Conservation (phyloP, 2,888 invertebrate genomes). For the Latheticus oryzae region DNA sequence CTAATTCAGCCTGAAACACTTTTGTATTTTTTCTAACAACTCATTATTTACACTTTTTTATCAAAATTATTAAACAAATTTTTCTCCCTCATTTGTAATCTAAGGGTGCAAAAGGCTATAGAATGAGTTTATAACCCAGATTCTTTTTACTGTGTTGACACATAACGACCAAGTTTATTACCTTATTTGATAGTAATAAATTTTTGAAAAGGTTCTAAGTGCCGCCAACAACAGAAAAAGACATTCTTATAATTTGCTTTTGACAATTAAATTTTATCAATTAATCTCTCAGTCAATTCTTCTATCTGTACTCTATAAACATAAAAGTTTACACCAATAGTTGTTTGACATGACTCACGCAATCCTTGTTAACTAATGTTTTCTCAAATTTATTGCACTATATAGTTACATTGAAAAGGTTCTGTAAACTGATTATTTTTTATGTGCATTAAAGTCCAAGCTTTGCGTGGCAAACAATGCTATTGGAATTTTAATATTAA, state of each 20-base stretch:
- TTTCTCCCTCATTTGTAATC: too few species aligned
- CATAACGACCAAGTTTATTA: too few species aligned
- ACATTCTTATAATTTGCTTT: slow-evolving; percentile 13
- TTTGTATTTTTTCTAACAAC: too few species aligned
- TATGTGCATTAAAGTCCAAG: slow-evolving; percentile 24
- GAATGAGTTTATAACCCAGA: too few species aligned
- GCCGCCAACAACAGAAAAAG: neutral
- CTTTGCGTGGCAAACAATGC: slow-evolving; percentile 14
- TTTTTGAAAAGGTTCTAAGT: too few species aligned
- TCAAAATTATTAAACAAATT: too few species aligned
- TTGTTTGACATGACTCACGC: slow-evolving; percentile 25
- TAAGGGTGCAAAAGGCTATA: too few species aligned
- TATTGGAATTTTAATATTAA: too few species aligned
- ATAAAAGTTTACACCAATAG: slow-evolving; percentile 29
- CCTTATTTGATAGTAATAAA: too few species aligned
- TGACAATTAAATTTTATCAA: slow-evolving; percentile 19
- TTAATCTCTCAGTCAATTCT: slow-evolving; percentile 1
- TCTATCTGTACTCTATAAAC: slow-evolving; percentile 21
- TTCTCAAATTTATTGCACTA: slow-evolving; percentile 21
- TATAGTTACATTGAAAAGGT: slow-evolving; percentile 16
- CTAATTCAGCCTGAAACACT: too few species aligned
- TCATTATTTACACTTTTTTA: too few species aligned
- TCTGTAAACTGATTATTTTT: slow-evolving; percentile 16
- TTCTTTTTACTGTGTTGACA: too few species aligned
- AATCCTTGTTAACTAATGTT: slow-evolving; percentile 12